Evolutionary conservation across 2,797 vertebrate species (phyloP).

Genomic region (Enteromius argenteus): DNA sequence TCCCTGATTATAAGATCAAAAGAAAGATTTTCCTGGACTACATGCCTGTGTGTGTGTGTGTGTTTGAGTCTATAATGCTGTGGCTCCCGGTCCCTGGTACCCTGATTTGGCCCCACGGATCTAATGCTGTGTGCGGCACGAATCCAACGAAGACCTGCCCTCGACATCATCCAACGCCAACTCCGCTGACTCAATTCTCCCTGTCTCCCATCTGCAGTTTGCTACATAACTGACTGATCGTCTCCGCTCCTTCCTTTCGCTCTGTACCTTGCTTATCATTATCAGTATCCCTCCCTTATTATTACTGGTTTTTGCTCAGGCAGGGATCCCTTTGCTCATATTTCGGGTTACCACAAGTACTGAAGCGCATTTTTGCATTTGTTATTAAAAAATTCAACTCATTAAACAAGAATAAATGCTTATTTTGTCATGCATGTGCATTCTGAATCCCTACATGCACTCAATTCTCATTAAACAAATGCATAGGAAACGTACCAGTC

Average conservation of each 20-base stretch:
- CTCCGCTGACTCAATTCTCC: conserved; percentile 39
- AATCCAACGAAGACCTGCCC: conserved; percentile 28
- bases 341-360: background rate
- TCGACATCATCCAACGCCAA: conserved; percentile 23
- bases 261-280: background rate
- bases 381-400: background rate
- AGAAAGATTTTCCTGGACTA: conserved; percentile 45
- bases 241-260: background rate
- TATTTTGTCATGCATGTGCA: background rate
- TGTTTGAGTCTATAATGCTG: conserved; percentile 55
- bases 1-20: conserved; percentile 53
- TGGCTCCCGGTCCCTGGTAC: conserved; percentile 70
- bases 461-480: background rate
- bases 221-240: background rate
- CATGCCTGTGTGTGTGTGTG: conserved; percentile 51
- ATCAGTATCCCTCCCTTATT: background rate
- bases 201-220: conserved; percentile 35
- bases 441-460: background rate
- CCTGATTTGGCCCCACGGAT: conserved; percentile 57
- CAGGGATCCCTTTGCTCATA: background rate
- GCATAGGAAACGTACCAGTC: background rate
- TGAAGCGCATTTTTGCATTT: background rate
- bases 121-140: conserved; percentile 13
- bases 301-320: background rate
- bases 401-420: background rate